These are phyloP conservation scores for Ophion costatus DNA, from an alignment of 2,888 invertebrate genomes.

Conservation along the genomic window DNA sequence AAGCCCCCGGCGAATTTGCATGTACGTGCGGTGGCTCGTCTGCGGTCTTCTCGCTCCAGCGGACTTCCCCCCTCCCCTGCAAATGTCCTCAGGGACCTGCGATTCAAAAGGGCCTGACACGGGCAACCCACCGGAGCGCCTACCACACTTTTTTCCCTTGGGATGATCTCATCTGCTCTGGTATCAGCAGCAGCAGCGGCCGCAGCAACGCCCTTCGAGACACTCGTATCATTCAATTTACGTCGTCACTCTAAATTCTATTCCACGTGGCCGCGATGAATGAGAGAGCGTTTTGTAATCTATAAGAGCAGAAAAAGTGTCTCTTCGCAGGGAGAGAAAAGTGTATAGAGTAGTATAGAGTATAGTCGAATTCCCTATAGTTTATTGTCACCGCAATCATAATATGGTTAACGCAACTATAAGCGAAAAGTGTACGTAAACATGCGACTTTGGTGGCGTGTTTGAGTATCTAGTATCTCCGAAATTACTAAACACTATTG, in stretches of 20 bases:
- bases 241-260: conserved; percentile 62
- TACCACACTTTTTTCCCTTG: conserved; percentile 57
- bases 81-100: conserved; percentile 58
- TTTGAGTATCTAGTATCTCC: no score
- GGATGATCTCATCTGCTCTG: conserved; percentile 60
- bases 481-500: no score
- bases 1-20: conserved; percentile 46
- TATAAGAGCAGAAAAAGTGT: conserved; percentile 10
- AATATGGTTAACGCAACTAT: no score
- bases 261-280: conserved; percentile 22
- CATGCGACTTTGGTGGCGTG: no score
- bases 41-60: conserved; percentile 54
- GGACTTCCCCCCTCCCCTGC: conserved; percentile 21
- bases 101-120: conserved; percentile 64
- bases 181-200: conserved; percentile 53
- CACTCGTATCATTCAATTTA: conserved; percentile 65
- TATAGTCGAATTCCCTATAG: no score
- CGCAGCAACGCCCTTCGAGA: conserved; percentile 56
- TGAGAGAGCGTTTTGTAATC: conserved; percentile 29
- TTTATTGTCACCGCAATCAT: no score
- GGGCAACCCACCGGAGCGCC: conserved; percentile 47
- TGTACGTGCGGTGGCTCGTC: conserved; percentile 32
- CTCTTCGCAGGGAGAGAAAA: no score
- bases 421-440: no score
- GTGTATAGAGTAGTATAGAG: no score